Percentiles rank a stretch among this genome's conserved stretches.
These are phyloP conservation scores for Troides helena DNA, from an alignment of 2,888 invertebrate species.

Conservation along the genomic window DNA sequence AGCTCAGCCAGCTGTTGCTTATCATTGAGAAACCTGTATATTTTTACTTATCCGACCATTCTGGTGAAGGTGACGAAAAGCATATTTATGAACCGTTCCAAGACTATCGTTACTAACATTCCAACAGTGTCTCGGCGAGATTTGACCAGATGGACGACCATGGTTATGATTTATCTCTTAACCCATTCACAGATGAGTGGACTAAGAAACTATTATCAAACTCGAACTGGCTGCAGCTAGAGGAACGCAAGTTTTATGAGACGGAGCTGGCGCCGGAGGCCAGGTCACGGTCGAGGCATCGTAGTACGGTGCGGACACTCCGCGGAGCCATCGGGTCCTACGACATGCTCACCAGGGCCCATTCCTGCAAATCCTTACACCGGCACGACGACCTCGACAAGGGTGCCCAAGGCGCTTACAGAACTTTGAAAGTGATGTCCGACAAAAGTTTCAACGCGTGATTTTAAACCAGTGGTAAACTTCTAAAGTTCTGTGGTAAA, in stretches of 20 bases:
- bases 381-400: slow-evolving; percentile 62
- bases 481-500: background rate
- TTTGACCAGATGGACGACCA: background rate
- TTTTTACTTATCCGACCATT: no score
- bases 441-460: slow-evolving; percentile 51
- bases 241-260: slow-evolving; percentile 77
- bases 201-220: slow-evolving; percentile 84
- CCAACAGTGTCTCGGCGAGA: background rate
- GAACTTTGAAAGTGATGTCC: slow-evolving; percentile 56
- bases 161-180: no score
- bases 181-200: slow-evolving; percentile 80
- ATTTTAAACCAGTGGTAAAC: slow-evolving; percentile 14
- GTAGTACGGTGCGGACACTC: slow-evolving; percentile 53
- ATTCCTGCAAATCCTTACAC: slow-evolving; percentile 63
- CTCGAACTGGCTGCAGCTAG: slow-evolving; percentile 85
- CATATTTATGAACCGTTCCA: no score
- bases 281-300: slow-evolving; percentile 48
- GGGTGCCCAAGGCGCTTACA: slow-evolving; percentile 64
- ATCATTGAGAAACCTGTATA: no score
- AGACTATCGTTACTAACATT: no score
- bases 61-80: no score
- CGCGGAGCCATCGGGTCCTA: slow-evolving; percentile 59
- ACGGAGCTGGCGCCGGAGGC: slow-evolving; percentile 66
- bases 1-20: no score
- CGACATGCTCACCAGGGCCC: slow-evolving; percentile 64